phyloP scores from a whole-genome alignment of 2,797 vertebrate genomes.

The Typhlichthys subterraneus region DNA sequence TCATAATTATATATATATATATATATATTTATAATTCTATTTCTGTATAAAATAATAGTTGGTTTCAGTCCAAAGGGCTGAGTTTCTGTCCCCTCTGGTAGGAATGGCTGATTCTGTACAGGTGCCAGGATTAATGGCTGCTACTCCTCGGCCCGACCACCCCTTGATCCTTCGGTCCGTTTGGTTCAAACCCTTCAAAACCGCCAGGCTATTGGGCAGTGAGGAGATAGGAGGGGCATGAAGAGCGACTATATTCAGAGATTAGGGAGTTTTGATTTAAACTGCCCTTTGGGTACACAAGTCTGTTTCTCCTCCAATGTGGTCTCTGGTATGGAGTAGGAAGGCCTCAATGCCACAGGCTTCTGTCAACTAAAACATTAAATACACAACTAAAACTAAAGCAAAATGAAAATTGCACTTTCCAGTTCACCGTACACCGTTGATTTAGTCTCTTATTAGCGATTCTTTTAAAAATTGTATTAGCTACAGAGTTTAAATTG shows the following conservation, averaged over 20 bases:
- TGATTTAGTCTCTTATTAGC: conserved; percentile 58
- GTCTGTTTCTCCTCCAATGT: conserved; percentile 63
- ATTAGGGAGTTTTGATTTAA: conserved; percentile 48
- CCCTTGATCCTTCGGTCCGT: conserved; percentile 29
- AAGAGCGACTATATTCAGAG: conserved; percentile 66
- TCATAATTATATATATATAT: conserved; percentile 78
- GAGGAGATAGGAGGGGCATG: conserved; percentile 62
- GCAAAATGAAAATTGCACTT: conserved; percentile 67
- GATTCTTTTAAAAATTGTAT: conserved; percentile 42
- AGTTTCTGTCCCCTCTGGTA: conserved; percentile 70
- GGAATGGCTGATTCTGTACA: conserved; percentile 84
- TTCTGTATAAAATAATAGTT: conserved; percentile 83
- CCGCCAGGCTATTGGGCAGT: conserved; percentile 43
- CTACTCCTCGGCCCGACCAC: conserved; percentile 58
- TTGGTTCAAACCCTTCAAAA: conserved; percentile 39
- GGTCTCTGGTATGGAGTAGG: conserved; percentile 68
- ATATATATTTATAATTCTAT: conserved; percentile 80
- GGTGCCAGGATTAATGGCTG: conserved; percentile 65
- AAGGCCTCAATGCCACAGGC: conserved; percentile 76
- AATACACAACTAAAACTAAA: conserved; percentile 30
- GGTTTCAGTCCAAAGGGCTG: conserved; percentile 71
- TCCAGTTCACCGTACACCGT: conserved; percentile 68
- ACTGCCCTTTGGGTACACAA: conserved; percentile 67
- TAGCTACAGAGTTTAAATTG: conserved; percentile 67
- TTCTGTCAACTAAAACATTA: conserved; percentile 62